Percentiles rank a stretch among this genome's conserved stretches.
phyloP scores from a whole-genome alignment of 2,797 vertebrate genomes.

The Triplophysa bombifrons region DNA sequence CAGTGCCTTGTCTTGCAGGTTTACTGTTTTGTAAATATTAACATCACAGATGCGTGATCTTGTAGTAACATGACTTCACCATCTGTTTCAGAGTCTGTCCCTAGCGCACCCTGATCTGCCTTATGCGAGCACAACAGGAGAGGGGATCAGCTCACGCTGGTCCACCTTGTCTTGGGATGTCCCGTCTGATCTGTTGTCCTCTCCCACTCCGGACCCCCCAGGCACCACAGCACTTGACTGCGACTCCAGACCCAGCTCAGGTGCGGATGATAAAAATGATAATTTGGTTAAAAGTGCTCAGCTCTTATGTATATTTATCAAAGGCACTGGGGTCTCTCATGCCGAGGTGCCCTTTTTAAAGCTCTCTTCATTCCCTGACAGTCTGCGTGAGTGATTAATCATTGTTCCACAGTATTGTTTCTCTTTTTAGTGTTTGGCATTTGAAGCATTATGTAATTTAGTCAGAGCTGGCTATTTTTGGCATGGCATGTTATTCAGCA shows the following conservation, averaged over 20 bases:
- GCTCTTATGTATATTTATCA: constrained; percentile 16
- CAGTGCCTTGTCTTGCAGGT: constrained; percentile 13
- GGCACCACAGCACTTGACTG: constrained; percentile 69
- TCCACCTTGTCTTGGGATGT: constrained; percentile 80
- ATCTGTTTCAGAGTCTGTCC: constrained; percentile 65
- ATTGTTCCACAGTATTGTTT: constrained; percentile 37
- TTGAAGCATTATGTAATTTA: constrained; percentile 35
- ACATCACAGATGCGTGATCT: constrained; percentile 46
- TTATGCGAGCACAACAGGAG: constrained; percentile 63
- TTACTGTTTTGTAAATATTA: constrained; percentile 43
- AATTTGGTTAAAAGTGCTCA: background rate
- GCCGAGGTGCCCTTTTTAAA: constrained; percentile 27
- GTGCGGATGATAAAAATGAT: constrained; percentile 63
- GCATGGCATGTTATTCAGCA: constrained; percentile 10
- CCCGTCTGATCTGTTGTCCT: constrained; percentile 77
- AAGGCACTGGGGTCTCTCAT: background rate
- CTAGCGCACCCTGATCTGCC: constrained; percentile 61
- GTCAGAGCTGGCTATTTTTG: constrained; percentile 27
- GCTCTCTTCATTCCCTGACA: constrained; percentile 19
- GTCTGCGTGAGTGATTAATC: constrained; percentile 38
- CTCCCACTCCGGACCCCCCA: constrained; percentile 72
- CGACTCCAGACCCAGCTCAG: constrained; percentile 87
- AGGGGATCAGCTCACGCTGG: constrained; percentile 74
- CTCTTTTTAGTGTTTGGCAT: constrained; percentile 29
- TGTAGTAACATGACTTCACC: constrained; percentile 49